Evolutionary conservation across 2,888 invertebrate species (phyloP).

Genomic region (Rhagophthalmus giganteus): DNA sequence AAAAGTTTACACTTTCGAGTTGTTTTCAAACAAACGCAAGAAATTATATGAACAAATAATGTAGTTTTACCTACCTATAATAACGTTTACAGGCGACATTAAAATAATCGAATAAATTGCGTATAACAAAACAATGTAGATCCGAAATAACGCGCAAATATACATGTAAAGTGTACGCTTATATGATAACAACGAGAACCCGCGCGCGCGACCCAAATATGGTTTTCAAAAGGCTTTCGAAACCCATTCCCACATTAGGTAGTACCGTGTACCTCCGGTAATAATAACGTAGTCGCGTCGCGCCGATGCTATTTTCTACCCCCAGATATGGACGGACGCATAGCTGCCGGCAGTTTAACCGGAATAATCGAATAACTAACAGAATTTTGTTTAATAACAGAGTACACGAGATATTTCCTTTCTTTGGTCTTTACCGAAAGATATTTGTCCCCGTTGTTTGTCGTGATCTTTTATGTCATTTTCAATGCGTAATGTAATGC

Average conservation of each 20-base stretch:
- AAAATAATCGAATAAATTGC: constrained; percentile 53
- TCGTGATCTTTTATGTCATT: constrained; percentile 42
- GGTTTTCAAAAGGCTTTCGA: constrained; percentile 26
- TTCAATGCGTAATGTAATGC: constrained; percentile 52
- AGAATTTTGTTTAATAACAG: constrained; percentile 27
- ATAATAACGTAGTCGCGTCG: constrained; percentile 17
- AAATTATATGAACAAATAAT: no score
- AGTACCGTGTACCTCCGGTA: neutral
- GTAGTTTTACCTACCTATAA: neutral
- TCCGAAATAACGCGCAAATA: constrained; percentile 49
- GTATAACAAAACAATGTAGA: constrained; percentile 53
- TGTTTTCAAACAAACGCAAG: no score
- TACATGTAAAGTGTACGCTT: constrained; percentile 50
- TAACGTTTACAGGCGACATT: constrained; percentile 35
- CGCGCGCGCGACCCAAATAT: constrained; percentile 32
- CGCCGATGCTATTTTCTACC: constrained; percentile 8
- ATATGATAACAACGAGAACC: constrained; percentile 48
- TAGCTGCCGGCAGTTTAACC: constrained; percentile 20
- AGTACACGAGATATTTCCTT: constrained; percentile 31
- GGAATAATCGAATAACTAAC: constrained; percentile 26
- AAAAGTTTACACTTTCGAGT: no score
- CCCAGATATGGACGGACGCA: constrained; percentile 11
- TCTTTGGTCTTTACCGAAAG: constrained; percentile 51
- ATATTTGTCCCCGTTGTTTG: constrained; percentile 50
- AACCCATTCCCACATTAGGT: no score